These are phyloP conservation scores for Metacarcinus magister DNA, from an alignment of 2,888 invertebrate genomes.

Conservation along the genomic window DNA sequence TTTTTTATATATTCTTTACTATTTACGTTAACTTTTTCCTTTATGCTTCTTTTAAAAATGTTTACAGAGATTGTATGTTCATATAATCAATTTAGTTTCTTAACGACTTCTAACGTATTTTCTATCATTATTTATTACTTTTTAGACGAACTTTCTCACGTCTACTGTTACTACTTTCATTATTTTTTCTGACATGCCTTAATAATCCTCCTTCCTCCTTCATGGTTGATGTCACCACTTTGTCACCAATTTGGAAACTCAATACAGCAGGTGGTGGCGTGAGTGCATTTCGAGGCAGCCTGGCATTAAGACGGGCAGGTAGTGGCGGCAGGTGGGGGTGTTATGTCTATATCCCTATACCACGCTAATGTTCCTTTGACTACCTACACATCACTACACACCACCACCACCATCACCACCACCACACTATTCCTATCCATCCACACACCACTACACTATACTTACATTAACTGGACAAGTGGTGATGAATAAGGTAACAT, in stretches of 20 bases:
- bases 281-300: slow-evolving; percentile 34
- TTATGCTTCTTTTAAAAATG: background rate
- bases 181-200: background rate
- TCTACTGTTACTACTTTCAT: background rate
- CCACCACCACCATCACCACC: too few species aligned
- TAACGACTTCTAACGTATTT: background rate
- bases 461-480: background rate
- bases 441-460: background rate
- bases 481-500: background rate
- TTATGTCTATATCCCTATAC: background rate
- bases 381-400: background rate
- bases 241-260: too few species aligned
- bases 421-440: background rate
- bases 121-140: background rate
- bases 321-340: background rate
- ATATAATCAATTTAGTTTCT: background rate
- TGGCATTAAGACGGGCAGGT: slow-evolving; percentile 28
- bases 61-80: background rate
- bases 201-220: background rate
- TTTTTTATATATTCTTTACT: too few species aligned
- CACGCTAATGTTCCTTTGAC: background rate
- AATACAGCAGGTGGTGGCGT: background rate
- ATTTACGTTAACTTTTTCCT: too few species aligned
- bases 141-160: background rate
- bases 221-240: slow-evolving; percentile 1